Evolutionary conservation across 2,797 vertebrate species (phyloP).

Genomic region (Danio tinwini): DNA sequence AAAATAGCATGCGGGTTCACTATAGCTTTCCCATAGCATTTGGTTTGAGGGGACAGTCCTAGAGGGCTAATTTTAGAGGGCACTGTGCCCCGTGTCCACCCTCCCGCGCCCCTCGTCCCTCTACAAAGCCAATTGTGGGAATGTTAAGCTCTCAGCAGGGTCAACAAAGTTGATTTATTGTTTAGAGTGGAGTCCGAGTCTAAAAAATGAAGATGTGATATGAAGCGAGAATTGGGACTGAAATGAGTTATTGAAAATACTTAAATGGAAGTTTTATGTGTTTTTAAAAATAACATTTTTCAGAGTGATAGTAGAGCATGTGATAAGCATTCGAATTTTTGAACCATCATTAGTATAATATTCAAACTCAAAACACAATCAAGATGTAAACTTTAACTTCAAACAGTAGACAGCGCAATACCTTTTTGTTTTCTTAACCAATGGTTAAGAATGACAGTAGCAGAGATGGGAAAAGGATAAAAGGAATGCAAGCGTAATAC

Average conservation of each 20-base stretch:
- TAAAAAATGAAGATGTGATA: neutral
- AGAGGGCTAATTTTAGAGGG: constrained; percentile 54
- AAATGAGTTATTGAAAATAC: neutral
- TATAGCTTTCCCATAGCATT: constrained; percentile 54
- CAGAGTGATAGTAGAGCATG: neutral
- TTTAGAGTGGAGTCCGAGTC: neutral
- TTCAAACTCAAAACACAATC: neutral
- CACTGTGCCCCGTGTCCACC: neutral
- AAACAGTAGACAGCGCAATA: neutral
- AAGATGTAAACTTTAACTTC: neutral
- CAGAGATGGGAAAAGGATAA: neutral
- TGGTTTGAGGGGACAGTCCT: constrained; percentile 51
- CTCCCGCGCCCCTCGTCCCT: neutral
- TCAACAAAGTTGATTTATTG: neutral
- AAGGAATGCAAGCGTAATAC: neutral
- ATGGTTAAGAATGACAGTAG: neutral
- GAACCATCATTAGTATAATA: neutral
- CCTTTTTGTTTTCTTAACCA: neutral
- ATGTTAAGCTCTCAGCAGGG: constrained; percentile 5
- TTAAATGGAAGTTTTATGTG: neutral
- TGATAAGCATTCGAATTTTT: neutral
- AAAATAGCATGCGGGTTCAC: constrained; percentile 53
- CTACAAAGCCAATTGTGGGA: neutral
- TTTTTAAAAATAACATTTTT: neutral
- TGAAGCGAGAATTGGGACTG: neutral